Conservation (phyloP, 2,797 vertebrate species). For the Sebastes alutus region DNA sequence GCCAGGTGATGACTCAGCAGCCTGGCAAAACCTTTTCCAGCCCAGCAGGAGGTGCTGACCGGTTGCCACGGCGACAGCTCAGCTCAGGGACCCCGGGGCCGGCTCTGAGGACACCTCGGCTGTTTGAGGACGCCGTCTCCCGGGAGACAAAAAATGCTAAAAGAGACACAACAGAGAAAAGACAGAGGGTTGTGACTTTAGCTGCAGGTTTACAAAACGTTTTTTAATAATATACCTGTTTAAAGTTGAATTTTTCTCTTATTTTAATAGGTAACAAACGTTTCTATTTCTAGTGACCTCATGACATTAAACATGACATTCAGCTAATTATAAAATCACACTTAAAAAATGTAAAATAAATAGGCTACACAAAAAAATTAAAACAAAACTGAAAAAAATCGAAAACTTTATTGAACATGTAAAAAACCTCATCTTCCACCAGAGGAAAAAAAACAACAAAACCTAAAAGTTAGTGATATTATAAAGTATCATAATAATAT, state of each 20-base stretch:
- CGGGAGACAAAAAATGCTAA: constrained; percentile 36
- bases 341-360: not conserved
- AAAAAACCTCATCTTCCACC: too few relatives aligned
- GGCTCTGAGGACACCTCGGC: constrained; percentile 12
- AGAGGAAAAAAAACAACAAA: too few relatives aligned
- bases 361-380: not conserved
- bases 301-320: not conserved
- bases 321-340: not conserved
- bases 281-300: not conserved
- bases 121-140: constrained; percentile 50
- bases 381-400: not conserved
- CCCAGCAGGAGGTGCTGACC: constrained; percentile 24
- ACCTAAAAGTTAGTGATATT: too few relatives aligned
- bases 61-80: constrained; percentile 35
- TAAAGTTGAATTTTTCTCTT: not conserved
- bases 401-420: too few relatives aligned
- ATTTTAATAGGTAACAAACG: not conserved
- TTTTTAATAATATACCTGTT: not conserved
- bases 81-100: not conserved
- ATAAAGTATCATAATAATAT: too few relatives aligned
- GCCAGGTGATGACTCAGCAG: constrained; percentile 49
- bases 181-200: not conserved
- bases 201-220: not conserved
- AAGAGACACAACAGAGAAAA: constrained; percentile 22
- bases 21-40: constrained; percentile 14